Conservation (phyloP, 1,140 invertebrate species). For the Colletes gigas region DNA sequence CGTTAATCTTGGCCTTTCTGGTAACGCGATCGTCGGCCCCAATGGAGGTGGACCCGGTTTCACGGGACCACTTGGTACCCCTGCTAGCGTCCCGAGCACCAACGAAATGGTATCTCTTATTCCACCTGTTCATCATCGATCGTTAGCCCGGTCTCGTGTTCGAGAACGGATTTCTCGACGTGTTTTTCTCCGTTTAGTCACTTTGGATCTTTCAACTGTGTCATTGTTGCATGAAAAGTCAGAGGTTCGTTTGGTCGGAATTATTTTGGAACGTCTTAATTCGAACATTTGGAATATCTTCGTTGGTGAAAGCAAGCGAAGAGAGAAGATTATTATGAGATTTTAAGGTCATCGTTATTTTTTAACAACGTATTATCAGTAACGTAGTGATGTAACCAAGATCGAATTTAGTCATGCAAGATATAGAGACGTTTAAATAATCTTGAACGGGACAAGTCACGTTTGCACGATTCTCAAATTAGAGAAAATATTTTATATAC, state of each 20-base stretch:
- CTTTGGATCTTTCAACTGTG: conserved; percentile 5
- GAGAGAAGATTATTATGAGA: too few species aligned
- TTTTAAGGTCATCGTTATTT: too few species aligned
- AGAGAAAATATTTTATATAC: neutral
- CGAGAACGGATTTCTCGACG: neutral
- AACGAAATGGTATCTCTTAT: conserved; percentile 76
- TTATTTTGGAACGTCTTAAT: too few species aligned
- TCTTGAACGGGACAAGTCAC: too few species aligned
- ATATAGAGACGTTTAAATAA: too few species aligned
- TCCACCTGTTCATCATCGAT: conserved; percentile 63
- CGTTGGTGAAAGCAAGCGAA: too few species aligned
- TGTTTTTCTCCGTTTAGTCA: neutral
- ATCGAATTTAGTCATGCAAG: too few species aligned
- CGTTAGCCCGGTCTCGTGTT: conserved; percentile 12
- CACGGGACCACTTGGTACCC: conserved; percentile 70
- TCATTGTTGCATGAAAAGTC: conserved; percentile 19
- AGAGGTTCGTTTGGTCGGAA: too few species aligned
- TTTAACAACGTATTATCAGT: too few species aligned
- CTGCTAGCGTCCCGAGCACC: conserved; percentile 68
- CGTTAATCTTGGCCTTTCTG: conserved; percentile 75
- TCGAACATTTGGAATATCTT: too few species aligned
- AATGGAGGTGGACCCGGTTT: conserved; percentile 70
- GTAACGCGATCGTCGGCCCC: conserved; percentile 73
- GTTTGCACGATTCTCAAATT: too few species aligned
- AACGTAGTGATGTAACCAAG: too few species aligned